A percentile compares a stretch with the other conserved stretches of the same genome.
Evolutionary conservation across 2,888 invertebrate species (phyloP).

Genomic region (Digitonthophagus gazella): DNA sequence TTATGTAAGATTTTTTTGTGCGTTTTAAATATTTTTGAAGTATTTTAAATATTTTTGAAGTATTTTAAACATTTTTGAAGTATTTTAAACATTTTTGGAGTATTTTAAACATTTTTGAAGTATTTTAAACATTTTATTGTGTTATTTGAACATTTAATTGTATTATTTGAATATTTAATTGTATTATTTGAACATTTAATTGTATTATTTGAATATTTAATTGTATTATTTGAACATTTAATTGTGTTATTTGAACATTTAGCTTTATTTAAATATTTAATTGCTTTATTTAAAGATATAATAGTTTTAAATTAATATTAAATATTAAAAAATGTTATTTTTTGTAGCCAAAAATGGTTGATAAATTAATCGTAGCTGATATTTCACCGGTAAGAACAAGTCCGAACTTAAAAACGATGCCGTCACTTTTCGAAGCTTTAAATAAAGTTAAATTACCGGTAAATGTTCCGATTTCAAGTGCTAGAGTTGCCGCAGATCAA

Average conservation of each 20-base stretch:
- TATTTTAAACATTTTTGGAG: too few species aligned
- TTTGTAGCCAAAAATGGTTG: conserved; percentile 59
- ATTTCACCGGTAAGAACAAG: conserved; percentile 66
- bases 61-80: too few species aligned
- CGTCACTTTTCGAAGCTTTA: conserved; percentile 67
- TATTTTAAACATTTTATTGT: neutral
- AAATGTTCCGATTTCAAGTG: conserved; percentile 66
- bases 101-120: neutral
- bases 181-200: too few species aligned
- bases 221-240: too few species aligned
- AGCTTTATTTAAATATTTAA: too few species aligned
- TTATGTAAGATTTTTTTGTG: conserved; percentile 54
- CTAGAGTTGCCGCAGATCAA: conserved; percentile 64
- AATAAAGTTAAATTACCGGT: conserved; percentile 58
- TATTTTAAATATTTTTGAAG: too few species aligned
- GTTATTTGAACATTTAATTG: too few species aligned
- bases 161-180: too few species aligned
- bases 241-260: too few species aligned
- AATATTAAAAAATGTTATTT: neutral
- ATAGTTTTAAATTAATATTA: too few species aligned
- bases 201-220: too few species aligned
- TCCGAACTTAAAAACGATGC: conserved; percentile 62
- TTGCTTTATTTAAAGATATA: too few species aligned
- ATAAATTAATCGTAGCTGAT: conserved; percentile 69
- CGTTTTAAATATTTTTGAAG: neutral